Conservation (phyloP, 2,888 invertebrate genomes). For the Chloroclystis v-ata region DNA sequence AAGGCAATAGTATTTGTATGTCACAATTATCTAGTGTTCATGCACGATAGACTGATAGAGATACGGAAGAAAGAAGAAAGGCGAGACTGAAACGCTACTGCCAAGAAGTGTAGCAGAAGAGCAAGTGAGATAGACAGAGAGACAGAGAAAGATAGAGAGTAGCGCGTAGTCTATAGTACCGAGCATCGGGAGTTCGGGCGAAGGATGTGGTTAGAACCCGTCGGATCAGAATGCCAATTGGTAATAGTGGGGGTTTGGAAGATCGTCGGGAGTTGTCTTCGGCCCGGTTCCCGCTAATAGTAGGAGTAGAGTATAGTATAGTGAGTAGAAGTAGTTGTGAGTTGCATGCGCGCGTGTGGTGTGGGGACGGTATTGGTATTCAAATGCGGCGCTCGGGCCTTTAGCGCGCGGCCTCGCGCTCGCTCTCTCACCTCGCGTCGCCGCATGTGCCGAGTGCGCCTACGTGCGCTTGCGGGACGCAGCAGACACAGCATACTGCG, state of each 20-base stretch:
- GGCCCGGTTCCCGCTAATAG: slow-evolving; percentile 72
- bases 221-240: slow-evolving; percentile 58
- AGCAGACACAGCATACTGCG: slow-evolving; percentile 40
- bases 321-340: slow-evolving; percentile 75
- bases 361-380: slow-evolving; percentile 83
- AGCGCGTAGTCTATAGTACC: slow-evolving; percentile 71
- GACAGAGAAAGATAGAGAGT: slow-evolving; percentile 68
- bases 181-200: slow-evolving; percentile 69
- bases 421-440: slow-evolving; percentile 77
- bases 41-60: slow-evolving; percentile 75
- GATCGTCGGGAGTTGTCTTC: slow-evolving; percentile 69
- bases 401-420: slow-evolving; percentile 67
- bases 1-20: slow-evolving; percentile 71
- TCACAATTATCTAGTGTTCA: slow-evolving; percentile 77
- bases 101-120: slow-evolving; percentile 72
- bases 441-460: slow-evolving; percentile 76
- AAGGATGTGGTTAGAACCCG: slow-evolving; percentile 60
- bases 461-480: slow-evolving; percentile 64
- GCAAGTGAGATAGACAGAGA: slow-evolving; percentile 72
- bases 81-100: slow-evolving; percentile 72
- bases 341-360: slow-evolving; percentile 77
- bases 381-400: slow-evolving; percentile 81
- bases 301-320: slow-evolving; percentile 60
- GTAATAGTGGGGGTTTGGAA: slow-evolving; percentile 35
- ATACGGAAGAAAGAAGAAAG: slow-evolving; percentile 73